phyloP scores from a whole-genome alignment of 2,797 vertebrate species.

The Gephyroberyx darwinii region DNA sequence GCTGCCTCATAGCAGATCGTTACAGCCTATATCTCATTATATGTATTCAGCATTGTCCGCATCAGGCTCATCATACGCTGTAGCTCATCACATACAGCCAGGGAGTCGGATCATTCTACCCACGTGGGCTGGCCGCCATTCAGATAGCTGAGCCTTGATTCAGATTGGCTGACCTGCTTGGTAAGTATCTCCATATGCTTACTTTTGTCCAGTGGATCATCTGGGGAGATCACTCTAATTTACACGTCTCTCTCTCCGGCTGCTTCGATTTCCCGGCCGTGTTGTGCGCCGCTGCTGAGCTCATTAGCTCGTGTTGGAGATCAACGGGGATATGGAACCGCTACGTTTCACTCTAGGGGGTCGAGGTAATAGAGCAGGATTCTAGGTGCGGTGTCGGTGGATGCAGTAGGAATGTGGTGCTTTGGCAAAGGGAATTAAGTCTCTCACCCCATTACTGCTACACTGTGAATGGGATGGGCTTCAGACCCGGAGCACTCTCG shows the following conservation, averaged over 20 bases:
- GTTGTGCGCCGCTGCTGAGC: constrained; percentile 57
- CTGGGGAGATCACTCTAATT: constrained; percentile 69
- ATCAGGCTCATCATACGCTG: constrained; percentile 2
- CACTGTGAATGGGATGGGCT: constrained; percentile 6
- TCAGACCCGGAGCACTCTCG: constrained; percentile 11
- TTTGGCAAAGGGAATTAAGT: constrained; percentile 25
- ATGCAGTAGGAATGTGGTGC: constrained; percentile 27
- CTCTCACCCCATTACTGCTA: constrained; percentile 13
- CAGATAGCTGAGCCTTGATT: constrained; percentile 45
- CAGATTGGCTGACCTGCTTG: constrained; percentile 48
- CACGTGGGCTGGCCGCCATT: constrained; percentile 2
- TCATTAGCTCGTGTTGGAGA: constrained; percentile 78
- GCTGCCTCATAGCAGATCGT: constrained; percentile 6
- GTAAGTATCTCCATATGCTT: constrained; percentile 61
- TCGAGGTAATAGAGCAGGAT: constrained; percentile 54
- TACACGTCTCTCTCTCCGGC: constrained; percentile 57
- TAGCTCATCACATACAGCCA: constrained; percentile 9
- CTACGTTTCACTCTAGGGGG: constrained; percentile 62
- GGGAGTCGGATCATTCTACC: neutral
- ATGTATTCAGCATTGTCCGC: constrained; percentile 5
- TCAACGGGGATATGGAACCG: constrained; percentile 60
- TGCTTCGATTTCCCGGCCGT: constrained; percentile 67
- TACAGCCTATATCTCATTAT: constrained; percentile 1
- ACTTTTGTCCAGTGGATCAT: constrained; percentile 56
- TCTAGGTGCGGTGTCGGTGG: constrained; percentile 44